A percentile compares a stretch with the other conserved stretches of the same genome.
These are phyloP conservation scores for Manduca sexta DNA, from an alignment of 1,140 invertebrate species.

Conservation along the genomic window DNA sequence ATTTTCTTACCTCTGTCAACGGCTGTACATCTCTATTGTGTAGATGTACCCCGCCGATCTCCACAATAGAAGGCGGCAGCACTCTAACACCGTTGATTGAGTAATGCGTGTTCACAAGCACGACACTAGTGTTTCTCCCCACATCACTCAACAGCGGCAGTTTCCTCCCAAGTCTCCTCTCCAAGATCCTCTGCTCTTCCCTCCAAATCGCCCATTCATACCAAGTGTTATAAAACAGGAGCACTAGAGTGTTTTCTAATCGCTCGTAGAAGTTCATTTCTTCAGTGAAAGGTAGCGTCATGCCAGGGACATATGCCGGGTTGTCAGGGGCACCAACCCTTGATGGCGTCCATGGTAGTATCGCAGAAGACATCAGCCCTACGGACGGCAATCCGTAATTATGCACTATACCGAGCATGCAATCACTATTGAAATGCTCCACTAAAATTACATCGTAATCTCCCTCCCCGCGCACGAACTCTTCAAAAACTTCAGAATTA, in stretches of 20 bases:
- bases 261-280: slow-evolving; percentile 58
- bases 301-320: slow-evolving; percentile 70
- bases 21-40: slow-evolving; percentile 20
- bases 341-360: slow-evolving; percentile 72
- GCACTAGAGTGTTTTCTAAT: slow-evolving; percentile 73
- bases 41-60: slow-evolving; percentile 37
- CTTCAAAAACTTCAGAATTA: slow-evolving; percentile 48
- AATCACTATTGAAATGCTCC: slow-evolving; percentile 80
- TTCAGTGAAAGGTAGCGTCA: slow-evolving; percentile 26
- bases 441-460: slow-evolving; percentile 78
- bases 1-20: slow-evolving; percentile 22
- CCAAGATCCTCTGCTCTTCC: slow-evolving; percentile 29
- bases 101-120: slow-evolving; percentile 30
- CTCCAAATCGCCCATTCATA: slow-evolving; percentile 18
- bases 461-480: slow-evolving; percentile 53
- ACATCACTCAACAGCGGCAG: slow-evolving; percentile 20
- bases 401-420: slow-evolving; percentile 75
- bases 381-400: slow-evolving; percentile 76
- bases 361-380: slow-evolving; percentile 67
- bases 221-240: slow-evolving; percentile 25
- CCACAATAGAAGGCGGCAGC: slow-evolving; percentile 25
- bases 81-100: slow-evolving; percentile 23
- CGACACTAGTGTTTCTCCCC: slow-evolving; percentile 24
- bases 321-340: slow-evolving; percentile 72
- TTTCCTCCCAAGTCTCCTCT: slow-evolving; percentile 16